Percentiles rank a stretch among this genome's conserved stretches.
Evolutionary conservation across 2,888 invertebrate genomes (phyloP).

Genomic region (Lamellibrachia columna): DNA sequence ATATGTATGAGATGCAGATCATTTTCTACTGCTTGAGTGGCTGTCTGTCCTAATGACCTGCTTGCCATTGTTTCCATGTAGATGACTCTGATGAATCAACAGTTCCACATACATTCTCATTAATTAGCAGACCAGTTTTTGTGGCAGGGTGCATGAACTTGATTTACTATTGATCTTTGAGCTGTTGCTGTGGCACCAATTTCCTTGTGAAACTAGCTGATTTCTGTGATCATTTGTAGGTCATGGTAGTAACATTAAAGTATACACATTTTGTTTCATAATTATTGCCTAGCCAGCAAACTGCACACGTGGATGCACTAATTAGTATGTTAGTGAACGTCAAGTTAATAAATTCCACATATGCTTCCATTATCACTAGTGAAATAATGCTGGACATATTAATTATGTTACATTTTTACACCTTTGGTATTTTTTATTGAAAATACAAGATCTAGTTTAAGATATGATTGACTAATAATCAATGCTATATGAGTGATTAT

Average conservation of each 20-base stretch:
- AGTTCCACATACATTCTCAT: not conserved
- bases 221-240: not conserved
- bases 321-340: too few relatives aligned
- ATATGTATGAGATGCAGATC: constrained; percentile 1
- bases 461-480: too few relatives aligned
- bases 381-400: too few relatives aligned
- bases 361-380: too few relatives aligned
- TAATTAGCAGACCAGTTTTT: not conserved
- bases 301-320: too few relatives aligned
- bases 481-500: too few relatives aligned
- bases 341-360: too few relatives aligned
- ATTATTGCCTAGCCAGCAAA: too few relatives aligned
- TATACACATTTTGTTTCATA: not conserved
- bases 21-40: not conserved
- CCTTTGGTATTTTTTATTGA: too few relatives aligned
- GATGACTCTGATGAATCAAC: not conserved
- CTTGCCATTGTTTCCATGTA: not conserved
- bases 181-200: not conserved
- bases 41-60: not conserved
- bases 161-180: not conserved
- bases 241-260: too few relatives aligned
- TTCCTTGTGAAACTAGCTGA: not conserved
- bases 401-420: too few relatives aligned
- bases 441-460: too few relatives aligned
- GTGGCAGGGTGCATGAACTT: not conserved